Evolutionary conservation across 2,113 vertebrate genomes (phyloP).

Genomic region (Siphamia tubifer): DNA sequence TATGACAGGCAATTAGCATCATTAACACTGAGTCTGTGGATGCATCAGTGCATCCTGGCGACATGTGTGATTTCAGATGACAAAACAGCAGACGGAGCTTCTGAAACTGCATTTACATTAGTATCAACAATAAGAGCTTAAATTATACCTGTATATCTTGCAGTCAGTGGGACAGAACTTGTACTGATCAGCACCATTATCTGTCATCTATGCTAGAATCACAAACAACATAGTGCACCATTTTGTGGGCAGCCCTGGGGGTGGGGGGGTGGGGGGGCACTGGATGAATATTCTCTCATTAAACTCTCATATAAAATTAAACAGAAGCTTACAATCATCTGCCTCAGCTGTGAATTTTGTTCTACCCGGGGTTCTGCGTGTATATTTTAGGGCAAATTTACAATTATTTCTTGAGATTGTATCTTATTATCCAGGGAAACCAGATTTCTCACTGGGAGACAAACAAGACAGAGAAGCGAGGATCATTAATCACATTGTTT

Average conservation of each 20-base stretch:
- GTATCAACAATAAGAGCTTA: no score
- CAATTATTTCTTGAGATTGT: background rate
- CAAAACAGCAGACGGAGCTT: no score
- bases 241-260: background rate
- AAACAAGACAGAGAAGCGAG: background rate
- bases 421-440: background rate
- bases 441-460: background rate
- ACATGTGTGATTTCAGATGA: no score
- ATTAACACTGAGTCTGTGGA: no score
- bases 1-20: no score
- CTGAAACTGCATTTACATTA: no score
- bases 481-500: background rate
- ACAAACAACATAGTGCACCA: conserved; percentile 11
- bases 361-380: background rate
- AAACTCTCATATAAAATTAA: background rate
- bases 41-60: no score
- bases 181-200: no score
- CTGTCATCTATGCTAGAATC: conserved; percentile 1
- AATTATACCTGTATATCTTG: no score
- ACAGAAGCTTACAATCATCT: background rate
- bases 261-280: background rate
- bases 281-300: conserved; percentile 14
- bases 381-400: background rate
- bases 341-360: background rate
- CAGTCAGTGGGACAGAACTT: no score